Evolutionary conservation across 2,113 vertebrate genomes (phyloP).

Genomic region (Mus spicilegus): DNA sequence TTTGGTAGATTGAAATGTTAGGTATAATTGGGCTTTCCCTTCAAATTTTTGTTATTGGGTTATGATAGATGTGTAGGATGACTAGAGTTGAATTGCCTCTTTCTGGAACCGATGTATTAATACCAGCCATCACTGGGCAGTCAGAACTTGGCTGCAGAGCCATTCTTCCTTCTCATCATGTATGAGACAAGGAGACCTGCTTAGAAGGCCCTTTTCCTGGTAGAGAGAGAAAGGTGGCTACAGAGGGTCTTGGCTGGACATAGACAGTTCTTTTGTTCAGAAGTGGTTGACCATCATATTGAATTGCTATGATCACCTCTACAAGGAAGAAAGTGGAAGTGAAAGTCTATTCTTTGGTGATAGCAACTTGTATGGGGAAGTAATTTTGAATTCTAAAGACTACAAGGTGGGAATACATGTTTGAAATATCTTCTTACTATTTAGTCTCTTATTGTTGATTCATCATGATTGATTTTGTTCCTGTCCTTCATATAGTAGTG

Average conservation of each 20-base stretch:
- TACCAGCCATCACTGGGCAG: not conserved
- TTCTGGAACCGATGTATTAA: not conserved
- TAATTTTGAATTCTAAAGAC: conserved; percentile 7
- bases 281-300: not conserved
- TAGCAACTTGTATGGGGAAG: not conserved
- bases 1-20: not conserved
- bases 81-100: not conserved
- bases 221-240: not conserved
- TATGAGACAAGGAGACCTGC: not conserved
- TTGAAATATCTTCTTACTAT: not conserved
- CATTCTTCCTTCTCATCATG: not conserved
- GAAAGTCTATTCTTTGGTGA: not conserved
- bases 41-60: not conserved
- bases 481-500: not conserved
- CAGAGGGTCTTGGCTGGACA: not conserved
- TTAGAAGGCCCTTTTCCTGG: not conserved
- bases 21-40: not conserved
- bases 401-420: not conserved
- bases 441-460: not conserved
- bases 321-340: not conserved
- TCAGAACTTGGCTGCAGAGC: not conserved
- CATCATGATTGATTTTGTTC: not conserved
- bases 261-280: not conserved
- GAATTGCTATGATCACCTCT: not conserved
- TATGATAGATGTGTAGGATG: not conserved